Base-by-base conservation (phyloP, 2,888 invertebrate genomes). In the Odontomyia ornata region DNA sequence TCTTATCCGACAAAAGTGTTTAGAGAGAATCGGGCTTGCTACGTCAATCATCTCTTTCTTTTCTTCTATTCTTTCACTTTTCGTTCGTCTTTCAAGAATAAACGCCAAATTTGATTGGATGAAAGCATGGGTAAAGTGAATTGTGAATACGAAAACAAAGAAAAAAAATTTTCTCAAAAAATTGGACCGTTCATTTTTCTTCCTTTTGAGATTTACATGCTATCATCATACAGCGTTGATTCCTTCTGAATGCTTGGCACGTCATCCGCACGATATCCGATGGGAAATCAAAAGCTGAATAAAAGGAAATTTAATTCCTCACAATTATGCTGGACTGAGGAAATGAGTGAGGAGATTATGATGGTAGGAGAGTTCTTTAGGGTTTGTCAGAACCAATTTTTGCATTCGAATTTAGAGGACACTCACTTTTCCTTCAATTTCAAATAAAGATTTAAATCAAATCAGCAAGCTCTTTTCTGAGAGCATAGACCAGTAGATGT, bases 221-320 rank as follows among this genome's bases (percentile, higher is more conserved):
- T 52, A 18, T 18, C 52, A 52, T 52, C 52, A 36, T 36, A 36
- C 36, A 52, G 52, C 52, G 18, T 52, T 52, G 52, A 52, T n/a
- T 52, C 52, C 15, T n/a, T n/a, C n/a, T 52, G 52, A 52, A 52
- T 52, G 52, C 52, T 52, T 13, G n/a, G 64, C 30, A 28, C 30
- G 28, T 27, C 64, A 64, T 23, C 30, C 25, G 28, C 30, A 30
- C 28, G 23, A 64, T 64, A 64, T 64, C 64, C 64, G 64, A 64
- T 28, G 64, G 64, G 64, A 64, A 64, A 64, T 64, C 27, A 64
- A 64, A 64, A 64, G 15, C 30, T 21, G 30, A 64, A 28, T 28
- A 64, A 64, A 64, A 64, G 30, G 25, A 64, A 64, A 64, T 64
- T 64, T 64, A 64, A 64, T 64, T 64, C 64, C 30, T 28, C 15